Conservation (phyloP, 2,797 vertebrate species). For the Scolopax bukidnonensis region DNA sequence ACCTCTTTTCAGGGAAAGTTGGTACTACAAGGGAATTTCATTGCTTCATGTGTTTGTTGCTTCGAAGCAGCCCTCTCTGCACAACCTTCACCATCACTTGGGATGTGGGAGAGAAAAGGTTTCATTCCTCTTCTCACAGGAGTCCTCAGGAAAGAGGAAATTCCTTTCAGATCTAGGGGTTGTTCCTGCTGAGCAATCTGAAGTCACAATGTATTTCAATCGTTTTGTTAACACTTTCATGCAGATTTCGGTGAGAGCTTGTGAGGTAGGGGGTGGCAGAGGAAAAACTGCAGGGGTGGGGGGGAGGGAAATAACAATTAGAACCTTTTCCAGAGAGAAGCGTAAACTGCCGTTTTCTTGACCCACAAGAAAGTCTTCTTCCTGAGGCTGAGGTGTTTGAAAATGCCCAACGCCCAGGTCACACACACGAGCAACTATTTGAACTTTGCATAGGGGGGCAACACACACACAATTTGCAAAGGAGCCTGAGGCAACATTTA, state of each 20-base stretch:
- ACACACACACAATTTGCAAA: background rate
- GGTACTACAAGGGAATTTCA: accelerated
- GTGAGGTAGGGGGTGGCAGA: background rate
- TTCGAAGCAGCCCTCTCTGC: background rate
- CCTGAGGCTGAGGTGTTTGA: background rate
- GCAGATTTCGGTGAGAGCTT: background rate
- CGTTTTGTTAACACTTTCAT: background rate
- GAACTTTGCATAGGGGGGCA: background rate
- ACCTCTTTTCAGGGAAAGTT: background rate
- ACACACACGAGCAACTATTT: background rate
- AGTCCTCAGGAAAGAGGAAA: constrained; percentile 49
- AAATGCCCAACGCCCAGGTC: background rate
- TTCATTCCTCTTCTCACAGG: background rate
- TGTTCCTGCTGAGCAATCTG: constrained; percentile 44
- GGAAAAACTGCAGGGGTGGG: background rate
- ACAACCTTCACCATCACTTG: background rate
- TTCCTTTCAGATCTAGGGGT: constrained; percentile 11
- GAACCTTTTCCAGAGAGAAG: background rate
- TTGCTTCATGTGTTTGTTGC: accelerated
- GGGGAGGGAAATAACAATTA: background rate
- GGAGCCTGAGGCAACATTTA: background rate
- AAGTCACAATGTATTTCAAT: constrained; percentile 1
- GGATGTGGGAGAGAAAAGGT: background rate
- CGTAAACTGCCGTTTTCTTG: background rate
- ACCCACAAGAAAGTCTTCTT: background rate